Percentiles rank a stretch among this genome's conserved stretches.
phyloP scores from a whole-genome alignment of 2,888 invertebrate genomes.

The Calephelis perditalis region DNA sequence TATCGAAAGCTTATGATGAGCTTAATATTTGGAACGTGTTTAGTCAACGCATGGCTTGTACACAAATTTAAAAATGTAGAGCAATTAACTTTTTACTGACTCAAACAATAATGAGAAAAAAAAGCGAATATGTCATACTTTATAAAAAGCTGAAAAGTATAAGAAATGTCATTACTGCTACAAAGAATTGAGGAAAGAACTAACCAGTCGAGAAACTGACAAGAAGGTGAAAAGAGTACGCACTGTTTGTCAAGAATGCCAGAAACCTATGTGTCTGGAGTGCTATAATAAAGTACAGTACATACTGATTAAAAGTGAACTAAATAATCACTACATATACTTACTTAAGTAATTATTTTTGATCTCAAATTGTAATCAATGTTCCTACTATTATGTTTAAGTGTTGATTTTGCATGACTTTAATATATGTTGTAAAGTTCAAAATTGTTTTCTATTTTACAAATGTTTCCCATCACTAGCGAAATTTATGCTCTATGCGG shows the following conservation, averaged over 20 bases:
- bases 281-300: background rate
- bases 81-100: no score
- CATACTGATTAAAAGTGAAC: background rate
- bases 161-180: no score
- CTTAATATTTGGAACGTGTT: constrained; percentile 14
- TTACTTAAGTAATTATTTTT: background rate
- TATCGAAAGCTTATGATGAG: constrained; percentile 3
- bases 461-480: background rate
- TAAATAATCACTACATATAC: background rate
- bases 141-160: no score
- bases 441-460: background rate
- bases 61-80: background rate
- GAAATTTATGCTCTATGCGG: no score
- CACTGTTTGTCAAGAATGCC: constrained; percentile 3
- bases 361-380: background rate
- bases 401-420: no score
- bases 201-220: background rate
- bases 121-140: no score
- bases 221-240: constrained; percentile 6
- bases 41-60: constrained; percentile 8
- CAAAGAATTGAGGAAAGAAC: background rate
- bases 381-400: background rate
- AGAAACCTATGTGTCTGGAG: constrained; percentile 5
- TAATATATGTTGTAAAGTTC: background rate
- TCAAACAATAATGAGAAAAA: background rate